Evolutionary conservation across 2,113 vertebrate species (phyloP), one percentile per base, ranked within the genome.

Genomic region (Chionodraco myersi): DNA sequence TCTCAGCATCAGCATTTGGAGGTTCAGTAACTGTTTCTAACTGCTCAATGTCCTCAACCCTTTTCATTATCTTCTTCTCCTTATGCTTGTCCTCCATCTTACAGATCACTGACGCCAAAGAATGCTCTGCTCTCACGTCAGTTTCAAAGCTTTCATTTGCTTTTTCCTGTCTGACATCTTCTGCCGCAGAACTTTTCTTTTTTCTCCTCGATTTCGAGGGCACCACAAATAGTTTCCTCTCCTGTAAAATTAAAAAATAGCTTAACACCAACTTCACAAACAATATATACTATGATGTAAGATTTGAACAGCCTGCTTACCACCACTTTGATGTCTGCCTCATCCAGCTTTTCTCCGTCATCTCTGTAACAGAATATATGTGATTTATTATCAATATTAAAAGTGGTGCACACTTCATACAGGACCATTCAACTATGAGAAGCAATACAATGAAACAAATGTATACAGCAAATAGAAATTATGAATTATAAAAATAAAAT

Each of bases 261-360:
- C 44, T 51, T 66, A 56, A 1, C 64, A 2, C 15, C 23, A 10
- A 21, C 16, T 5, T 67, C 6, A 47, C 0, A 5, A 41, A 48
- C 36, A 47, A 4, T 44, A 62, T 2, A 16, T 41, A 11, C 2
- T 18, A 12, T 1, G 1, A 52, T 36, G 10, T 6, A 45, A n/a
- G 44, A 60, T 57, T 48, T 12, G 1, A 53, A 49, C 53, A 56
- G n/a, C 9, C 7, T 66, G 13, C 89, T 89, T 84, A 95, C 95
- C 92, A 95, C 93, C 60, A 91, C 79, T 91, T 64, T 91, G 61
- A 94, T 82, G 80, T 93, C 92, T 18, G 86, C 73, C 0, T 79
- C 80, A 12, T 83, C 77, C 13, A 71, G 63, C 16, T 1, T 11
- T 12, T 81, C 81, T 41, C 84, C 82, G 54, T 89, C 71, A 41